Evolutionary conservation across 2,797 vertebrate genomes (phyloP).

Genomic region (Scleropages formosus): DNA sequence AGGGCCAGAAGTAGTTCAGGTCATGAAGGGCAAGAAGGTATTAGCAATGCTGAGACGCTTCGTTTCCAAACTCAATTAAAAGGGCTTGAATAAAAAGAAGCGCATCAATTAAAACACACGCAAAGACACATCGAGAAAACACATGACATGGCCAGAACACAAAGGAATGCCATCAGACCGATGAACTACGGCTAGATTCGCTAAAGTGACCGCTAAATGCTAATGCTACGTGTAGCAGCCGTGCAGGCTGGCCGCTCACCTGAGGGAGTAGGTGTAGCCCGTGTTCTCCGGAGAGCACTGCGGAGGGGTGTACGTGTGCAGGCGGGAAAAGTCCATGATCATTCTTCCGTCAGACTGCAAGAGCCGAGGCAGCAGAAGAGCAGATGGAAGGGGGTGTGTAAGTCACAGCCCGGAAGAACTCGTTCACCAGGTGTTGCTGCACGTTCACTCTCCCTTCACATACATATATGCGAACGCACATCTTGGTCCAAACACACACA

Average conservation of each 20-base stretch:
- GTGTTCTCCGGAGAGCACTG: slow-evolving; percentile 95
- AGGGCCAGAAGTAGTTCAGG: too few species aligned
- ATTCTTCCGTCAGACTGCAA: slow-evolving; percentile 85
- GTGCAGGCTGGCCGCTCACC: slow-evolving; percentile 76
- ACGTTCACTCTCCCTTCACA: background rate
- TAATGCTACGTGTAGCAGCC: background rate
- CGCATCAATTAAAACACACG: too few species aligned
- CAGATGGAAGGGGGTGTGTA: background rate
- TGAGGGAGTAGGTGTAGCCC: slow-evolving; percentile 97
- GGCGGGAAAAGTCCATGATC: slow-evolving; percentile 96
- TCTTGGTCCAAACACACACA: slow-evolving; percentile 10
- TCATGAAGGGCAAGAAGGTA: too few species aligned
- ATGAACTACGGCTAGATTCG: too few species aligned
- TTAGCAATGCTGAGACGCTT: too few species aligned
- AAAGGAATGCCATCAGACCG: too few species aligned
- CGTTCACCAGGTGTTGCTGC: background rate
- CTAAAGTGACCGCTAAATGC: background rate
- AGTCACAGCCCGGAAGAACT: background rate
- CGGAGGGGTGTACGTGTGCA: slow-evolving; percentile 90
- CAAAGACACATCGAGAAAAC: background rate
- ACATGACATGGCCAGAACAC: background rate
- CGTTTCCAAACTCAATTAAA: too few species aligned
- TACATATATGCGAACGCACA: slow-evolving; percentile 25
- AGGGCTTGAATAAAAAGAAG: too few species aligned
- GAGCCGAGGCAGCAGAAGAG: slow-evolving; percentile 55